Evolutionary conservation across 2,797 vertebrate genomes (phyloP).

Genomic region (Oreortyx pictus): DNA sequence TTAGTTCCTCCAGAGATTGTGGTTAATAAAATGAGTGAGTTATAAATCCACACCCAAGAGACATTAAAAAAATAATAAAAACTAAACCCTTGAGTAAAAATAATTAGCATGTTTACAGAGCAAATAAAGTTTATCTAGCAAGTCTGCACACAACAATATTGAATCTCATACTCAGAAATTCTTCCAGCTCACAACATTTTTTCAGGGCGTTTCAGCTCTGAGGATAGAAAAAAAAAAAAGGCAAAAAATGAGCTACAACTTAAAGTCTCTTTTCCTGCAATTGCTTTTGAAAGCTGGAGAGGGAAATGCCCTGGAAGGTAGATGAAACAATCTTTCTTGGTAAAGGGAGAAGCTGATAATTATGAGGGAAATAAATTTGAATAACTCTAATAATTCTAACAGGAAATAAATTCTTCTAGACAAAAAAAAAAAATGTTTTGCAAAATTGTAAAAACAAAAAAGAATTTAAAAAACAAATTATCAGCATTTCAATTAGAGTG

Average conservation of each 20-base stretch:
- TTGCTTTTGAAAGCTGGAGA: background rate
- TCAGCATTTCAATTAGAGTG: background rate
- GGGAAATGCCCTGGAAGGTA: background rate
- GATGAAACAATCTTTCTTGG: background rate
- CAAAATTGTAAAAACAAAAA: background rate
- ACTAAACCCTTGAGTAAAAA: background rate
- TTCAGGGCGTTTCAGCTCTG: constrained; percentile 68
- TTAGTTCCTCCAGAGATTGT: background rate
- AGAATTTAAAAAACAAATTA: background rate
- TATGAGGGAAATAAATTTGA: background rate
- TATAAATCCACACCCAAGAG: constrained; percentile 32
- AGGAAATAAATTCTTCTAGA: background rate
- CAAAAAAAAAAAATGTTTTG: background rate
- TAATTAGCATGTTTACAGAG: constrained; percentile 20
- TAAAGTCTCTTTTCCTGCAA: background rate
- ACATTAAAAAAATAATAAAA: background rate
- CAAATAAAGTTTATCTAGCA: constrained; percentile 47
- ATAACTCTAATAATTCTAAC: background rate
- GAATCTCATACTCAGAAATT: constrained; percentile 70
- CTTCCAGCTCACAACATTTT: constrained; percentile 57
- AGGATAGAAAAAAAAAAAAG: constrained; percentile 61
- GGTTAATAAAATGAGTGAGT: constrained; percentile 58
- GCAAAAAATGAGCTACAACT: constrained; percentile 43
- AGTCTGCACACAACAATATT: constrained; percentile 35
- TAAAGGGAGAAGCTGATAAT: background rate